Base-by-base conservation (phyloP, 92 coral and sea anemone species). In the Muricea muricata region DNA sequence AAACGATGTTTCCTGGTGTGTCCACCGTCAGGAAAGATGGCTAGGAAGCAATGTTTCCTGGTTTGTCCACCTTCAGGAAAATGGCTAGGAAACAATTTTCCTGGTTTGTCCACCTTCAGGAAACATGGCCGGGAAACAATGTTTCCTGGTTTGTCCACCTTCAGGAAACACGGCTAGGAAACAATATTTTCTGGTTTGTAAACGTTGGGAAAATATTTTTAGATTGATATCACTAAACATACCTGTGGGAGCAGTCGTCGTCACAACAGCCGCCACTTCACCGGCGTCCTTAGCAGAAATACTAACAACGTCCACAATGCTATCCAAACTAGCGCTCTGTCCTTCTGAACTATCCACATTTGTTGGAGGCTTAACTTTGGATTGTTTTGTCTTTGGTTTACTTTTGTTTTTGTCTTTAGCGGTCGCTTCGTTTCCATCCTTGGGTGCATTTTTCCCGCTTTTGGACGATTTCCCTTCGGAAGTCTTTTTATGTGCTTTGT, bases 401-500 rank as follows among this genome's bases (percentile, higher is more conserved):
- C 30, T 14, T 57, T 28, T 78, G 17, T 21, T 56, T 24, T 58
- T 78, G 14, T 78, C 70, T 46, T 33, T 41, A 13, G 11, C 71
- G 20, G 18, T 25, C 1, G 24, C 26, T 52, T 52, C 60, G 20
- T 58, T 61, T 32, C 33, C 71, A 39, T 57, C 13, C 41, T 57
- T 78, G 31, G 71, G 35, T 0, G 83, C n/a, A 57, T 13, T 78
- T 34, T 78, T 58, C 54, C 71, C 71, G 17, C 83, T 65, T 25
- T 78, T 58, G 1, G 83, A 24, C 15, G 80, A 0, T 31, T 75
- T 75, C 34, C 0, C 71, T 8, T 78, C 83, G 29, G 83, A 10
- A 7, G 83, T 39, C 55, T 78, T 78, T 78, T 78, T 78, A 29
- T 48, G 80, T 45, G 83, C 83, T 21, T 56, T 78, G 17, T 56